Evolutionary conservation across 2,888 invertebrate genomes (phyloP), one percentile per base, ranked within the genome.

Genomic region (Papilio demoleus): DNA sequence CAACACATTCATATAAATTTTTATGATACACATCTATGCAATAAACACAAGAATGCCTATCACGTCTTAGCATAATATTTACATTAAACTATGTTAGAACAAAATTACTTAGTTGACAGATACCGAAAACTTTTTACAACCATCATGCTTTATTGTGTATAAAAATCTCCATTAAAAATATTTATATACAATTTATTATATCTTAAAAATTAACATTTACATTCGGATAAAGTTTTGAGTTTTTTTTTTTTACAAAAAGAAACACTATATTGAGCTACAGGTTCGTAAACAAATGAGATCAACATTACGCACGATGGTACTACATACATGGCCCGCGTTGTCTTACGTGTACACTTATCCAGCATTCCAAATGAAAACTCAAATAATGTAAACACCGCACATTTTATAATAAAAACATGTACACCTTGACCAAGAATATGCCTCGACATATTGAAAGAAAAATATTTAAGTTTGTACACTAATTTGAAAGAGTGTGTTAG

Each of bases 241-340:
- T 84, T 85, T 83, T 83, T 77, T n/a, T 53, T 31, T 56, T 81
- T 87, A 89, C 86, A 88, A 74, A 75, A 50, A 72, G 81, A 81
- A 82, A 80, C 83, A 88, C 88, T 82, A 88, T 82, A 89, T 90
- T 90, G 90, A 90, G 90, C 91, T 91, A 89, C 82, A 86, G 85
- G 82, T 88, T 79, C 86, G 85, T 89, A 87, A 88, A 89, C 87
- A 88, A 88, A 88, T 91, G 92, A 92, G 91, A 91, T 91, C 91
- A 92, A 89, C 88, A 85, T 87, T 86, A 87, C 88, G 85, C 90
- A 85, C 86, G 78, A 77, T 79, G 76, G 80, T 79, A 74, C 45
- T n/a, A 22, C 78, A 77, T 77, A 79, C 73, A 76, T 74, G 40
- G 53, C 62, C 42, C 53, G 69, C 72, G 75, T 74, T 65, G 36